Evolutionary conservation across 1,140 invertebrate species (phyloP).

Genomic region (Ceratina calcarata): DNA sequence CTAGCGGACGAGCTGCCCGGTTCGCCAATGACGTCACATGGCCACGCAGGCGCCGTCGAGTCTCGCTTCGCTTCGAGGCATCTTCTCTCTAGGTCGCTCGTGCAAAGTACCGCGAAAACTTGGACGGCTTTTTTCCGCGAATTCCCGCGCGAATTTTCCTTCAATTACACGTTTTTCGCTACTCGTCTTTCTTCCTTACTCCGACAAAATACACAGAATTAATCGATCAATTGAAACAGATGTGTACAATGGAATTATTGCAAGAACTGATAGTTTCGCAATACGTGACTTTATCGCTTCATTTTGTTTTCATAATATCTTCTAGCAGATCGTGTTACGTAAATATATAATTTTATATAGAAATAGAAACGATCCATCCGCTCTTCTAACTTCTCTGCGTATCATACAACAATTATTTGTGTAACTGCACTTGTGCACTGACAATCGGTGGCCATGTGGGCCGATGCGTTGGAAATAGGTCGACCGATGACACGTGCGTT

Average conservation of each 20-base stretch:
- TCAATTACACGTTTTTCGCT: not conserved
- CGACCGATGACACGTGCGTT: constrained; percentile 15
- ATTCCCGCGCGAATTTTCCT: not conserved
- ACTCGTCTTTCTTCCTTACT: no score
- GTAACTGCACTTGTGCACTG: not conserved
- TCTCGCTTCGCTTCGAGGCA: constrained; percentile 62
- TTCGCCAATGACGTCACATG: constrained; percentile 78
- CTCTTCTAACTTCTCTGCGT: not conserved
- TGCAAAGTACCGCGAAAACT: constrained; percentile 43
- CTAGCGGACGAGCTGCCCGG: constrained; percentile 70
- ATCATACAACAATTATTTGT: not conserved
- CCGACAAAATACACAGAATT: no score
- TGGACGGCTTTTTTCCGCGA: constrained; percentile 40
- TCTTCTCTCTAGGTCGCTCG: constrained; percentile 42
- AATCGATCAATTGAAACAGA: no score
- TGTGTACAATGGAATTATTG: no score
- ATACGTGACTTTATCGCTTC: no score
- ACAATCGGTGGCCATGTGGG: constrained; percentile 20
- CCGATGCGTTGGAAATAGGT: constrained; percentile 28
- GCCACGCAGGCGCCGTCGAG: constrained; percentile 75
- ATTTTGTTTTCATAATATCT: no score
- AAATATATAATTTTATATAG: no score
- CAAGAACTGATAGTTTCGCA: no score
- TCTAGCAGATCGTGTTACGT: no score
- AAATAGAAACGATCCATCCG: no score